Evolutionary conservation across 2,888 invertebrate genomes (phyloP).

Genomic region (Melanophora roralis): DNA sequence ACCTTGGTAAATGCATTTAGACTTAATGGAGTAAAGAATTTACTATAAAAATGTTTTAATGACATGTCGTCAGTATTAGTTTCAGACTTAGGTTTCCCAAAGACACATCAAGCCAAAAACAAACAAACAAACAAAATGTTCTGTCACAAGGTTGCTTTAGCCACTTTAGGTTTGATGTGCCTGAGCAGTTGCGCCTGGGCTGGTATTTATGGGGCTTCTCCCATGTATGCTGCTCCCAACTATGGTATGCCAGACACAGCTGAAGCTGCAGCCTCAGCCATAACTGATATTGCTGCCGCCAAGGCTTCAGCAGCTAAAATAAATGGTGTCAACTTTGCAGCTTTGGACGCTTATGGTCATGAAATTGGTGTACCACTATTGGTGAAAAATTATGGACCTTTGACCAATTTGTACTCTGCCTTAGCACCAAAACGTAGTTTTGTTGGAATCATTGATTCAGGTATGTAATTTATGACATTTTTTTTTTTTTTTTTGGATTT

Average conservation of each 20-base stretch:
- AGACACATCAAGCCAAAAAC: conserved; percentile 56
- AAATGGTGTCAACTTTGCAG: conserved; percentile 65
- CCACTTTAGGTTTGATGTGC: conserved; percentile 47
- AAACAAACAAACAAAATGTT: conserved; percentile 64
- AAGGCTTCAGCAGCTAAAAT: conserved; percentile 71
- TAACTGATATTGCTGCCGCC: conserved; percentile 70
- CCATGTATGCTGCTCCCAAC: background rate
- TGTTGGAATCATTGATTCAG: conserved; percentile 73
- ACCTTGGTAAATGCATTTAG: conserved; percentile 49
- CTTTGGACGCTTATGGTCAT: conserved; percentile 69
- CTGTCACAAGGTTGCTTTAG: conserved; percentile 63
- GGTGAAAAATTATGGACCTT: conserved; percentile 67
- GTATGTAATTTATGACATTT: conserved; percentile 65
- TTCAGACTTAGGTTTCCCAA: conserved; percentile 67
- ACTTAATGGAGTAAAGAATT: conserved; percentile 36
- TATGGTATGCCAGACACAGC: conserved; percentile 56
- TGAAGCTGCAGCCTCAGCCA: conserved; percentile 68
- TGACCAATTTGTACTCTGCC: conserved; percentile 71
- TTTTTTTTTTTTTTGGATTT: too few species aligned
- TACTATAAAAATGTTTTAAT: conserved; percentile 73
- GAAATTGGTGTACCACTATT: conserved; percentile 71
- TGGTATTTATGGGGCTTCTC: background rate
- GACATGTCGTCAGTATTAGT: conserved; percentile 69
- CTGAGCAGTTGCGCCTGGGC: conserved; percentile 38
- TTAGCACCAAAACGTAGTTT: conserved; percentile 72